phyloP scores from a whole-genome alignment of 1,140 invertebrate species.

The Odontomachus brunneus region DNA sequence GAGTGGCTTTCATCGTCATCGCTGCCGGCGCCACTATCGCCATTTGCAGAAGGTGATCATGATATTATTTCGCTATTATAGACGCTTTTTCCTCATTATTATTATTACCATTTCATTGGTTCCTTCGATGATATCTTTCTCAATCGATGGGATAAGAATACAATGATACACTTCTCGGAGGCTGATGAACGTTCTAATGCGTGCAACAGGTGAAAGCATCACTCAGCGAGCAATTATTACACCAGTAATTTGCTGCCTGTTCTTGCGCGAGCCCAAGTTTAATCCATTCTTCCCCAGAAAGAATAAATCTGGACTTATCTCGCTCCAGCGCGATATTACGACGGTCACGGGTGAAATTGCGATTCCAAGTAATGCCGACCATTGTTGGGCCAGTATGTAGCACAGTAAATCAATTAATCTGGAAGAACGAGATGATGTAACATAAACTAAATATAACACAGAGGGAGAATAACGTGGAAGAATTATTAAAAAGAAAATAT shows the following conservation, averaged over 20 bases:
- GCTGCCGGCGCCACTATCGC: slow-evolving; percentile 75
- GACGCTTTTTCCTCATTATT: no score
- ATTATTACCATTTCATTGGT: no score
- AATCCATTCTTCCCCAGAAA: slow-evolving; percentile 22
- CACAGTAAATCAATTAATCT: not conserved
- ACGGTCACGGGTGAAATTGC: not conserved
- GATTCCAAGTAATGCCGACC: not conserved
- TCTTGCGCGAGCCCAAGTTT: slow-evolving; percentile 20
- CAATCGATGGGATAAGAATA: not conserved
- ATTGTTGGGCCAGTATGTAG: not conserved
- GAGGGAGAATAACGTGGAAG: not conserved
- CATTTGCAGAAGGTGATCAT: slow-evolving; percentile 78
- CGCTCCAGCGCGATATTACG: not conserved
- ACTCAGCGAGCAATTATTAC: slow-evolving; percentile 60
- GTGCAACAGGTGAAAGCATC: slow-evolving; percentile 69
- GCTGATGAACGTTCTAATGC: slow-evolving; percentile 45
- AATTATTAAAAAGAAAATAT: no score
- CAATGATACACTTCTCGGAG: slow-evolving; percentile 26
- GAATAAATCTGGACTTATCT: slow-evolving; percentile 23
- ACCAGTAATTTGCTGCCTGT: slow-evolving; percentile 48
- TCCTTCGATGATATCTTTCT: not conserved
- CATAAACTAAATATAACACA: no score
- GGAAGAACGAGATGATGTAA: not conserved
- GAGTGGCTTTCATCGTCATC: slow-evolving; percentile 76
- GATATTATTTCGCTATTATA: not conserved